Evolutionary conservation across 2,113 vertebrate species (phyloP).

Genomic region (Actenoides hombroni): DNA sequence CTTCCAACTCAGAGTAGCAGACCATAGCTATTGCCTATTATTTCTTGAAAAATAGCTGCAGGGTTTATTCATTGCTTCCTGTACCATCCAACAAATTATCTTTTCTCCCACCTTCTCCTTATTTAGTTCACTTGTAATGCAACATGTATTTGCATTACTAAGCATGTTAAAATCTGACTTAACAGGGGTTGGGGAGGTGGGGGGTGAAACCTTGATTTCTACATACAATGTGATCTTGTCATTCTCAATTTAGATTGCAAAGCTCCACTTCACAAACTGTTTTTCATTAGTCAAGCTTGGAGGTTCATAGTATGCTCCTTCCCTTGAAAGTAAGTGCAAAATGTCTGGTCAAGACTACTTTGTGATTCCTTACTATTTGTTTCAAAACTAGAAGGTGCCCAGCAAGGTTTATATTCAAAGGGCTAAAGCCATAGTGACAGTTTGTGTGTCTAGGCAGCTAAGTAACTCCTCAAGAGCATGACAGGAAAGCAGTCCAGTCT

Average conservation of each 20-base stretch:
- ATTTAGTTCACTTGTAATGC: neutral
- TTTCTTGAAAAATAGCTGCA: neutral
- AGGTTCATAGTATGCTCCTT: neutral
- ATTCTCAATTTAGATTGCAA: neutral
- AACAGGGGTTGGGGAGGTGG: fast-evolving
- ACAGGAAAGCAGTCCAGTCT: neutral
- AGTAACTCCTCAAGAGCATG: neutral
- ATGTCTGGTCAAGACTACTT: neutral
- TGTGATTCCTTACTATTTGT: neutral
- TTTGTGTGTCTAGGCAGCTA: neutral
- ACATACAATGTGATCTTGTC: neutral
- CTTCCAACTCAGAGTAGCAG: neutral
- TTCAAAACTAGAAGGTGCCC: neutral
- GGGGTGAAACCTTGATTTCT: neutral
- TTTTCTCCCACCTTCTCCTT: neutral
- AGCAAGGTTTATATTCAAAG: neutral
- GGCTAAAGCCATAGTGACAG: neutral
- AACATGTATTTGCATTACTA: neutral
- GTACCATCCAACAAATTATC: neutral
- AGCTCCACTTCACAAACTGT: neutral
- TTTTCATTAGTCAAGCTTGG: neutral
- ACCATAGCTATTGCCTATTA: neutral
- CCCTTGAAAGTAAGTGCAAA: neutral
- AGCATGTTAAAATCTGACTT: neutral
- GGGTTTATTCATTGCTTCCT: neutral